Conservation (phyloP, 2,797 vertebrate genomes). For the Sebastes umbrosus region DNA sequence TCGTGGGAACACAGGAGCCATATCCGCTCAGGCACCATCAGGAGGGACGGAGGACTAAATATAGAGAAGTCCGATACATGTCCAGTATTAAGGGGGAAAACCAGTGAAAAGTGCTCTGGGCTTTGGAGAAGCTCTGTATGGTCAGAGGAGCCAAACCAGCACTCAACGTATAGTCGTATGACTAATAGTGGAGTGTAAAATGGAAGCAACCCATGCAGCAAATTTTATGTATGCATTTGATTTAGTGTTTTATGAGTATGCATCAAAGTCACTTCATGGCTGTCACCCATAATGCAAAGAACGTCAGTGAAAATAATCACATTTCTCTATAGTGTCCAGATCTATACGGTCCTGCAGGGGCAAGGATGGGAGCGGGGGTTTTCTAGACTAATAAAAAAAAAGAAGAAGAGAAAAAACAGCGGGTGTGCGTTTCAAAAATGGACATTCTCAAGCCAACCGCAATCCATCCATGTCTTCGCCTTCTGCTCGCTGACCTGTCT, state of each 20-base stretch:
- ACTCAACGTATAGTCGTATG: slow-evolving; percentile 11
- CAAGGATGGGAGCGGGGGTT: neutral
- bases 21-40: slow-evolving; percentile 85
- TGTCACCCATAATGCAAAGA: neutral
- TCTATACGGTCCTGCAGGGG: neutral
- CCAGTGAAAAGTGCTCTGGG: slow-evolving; percentile 67
- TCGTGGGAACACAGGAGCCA: slow-evolving; percentile 88
- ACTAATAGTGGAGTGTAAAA: slow-evolving; percentile 9
- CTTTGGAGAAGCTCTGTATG: slow-evolving; percentile 48
- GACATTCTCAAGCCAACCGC: slow-evolving; percentile 45
- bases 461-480: slow-evolving; percentile 42
- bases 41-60: slow-evolving; percentile 87
- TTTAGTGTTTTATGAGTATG: neutral
- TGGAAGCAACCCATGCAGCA: neutral
- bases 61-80: slow-evolving; percentile 82
- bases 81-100: slow-evolving; percentile 74
- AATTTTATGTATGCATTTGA: neutral
- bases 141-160: slow-evolving; percentile 51
- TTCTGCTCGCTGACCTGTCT: slow-evolving; percentile 40
- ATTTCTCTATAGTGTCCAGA: neutral
- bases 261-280: neutral
- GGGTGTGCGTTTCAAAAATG: slow-evolving; percentile 32
- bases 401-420: slow-evolving; percentile 1
- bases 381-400: slow-evolving; percentile 22
- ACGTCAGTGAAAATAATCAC: neutral